Conservation (phyloP, 2,113 vertebrate genomes). For the Noturus placidus region DNA sequence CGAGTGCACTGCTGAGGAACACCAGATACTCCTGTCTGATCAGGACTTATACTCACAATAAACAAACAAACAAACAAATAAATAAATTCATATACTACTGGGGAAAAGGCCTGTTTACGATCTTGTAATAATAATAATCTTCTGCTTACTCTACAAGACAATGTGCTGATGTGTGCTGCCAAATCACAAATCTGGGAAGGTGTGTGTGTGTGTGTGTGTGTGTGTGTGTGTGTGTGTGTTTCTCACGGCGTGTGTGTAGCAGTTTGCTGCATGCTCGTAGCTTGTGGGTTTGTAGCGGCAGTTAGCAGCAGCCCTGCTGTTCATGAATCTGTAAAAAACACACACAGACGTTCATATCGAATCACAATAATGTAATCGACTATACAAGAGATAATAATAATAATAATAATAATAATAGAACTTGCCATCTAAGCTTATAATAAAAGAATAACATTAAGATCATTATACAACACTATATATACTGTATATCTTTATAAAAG, state of each 20-base stretch:
- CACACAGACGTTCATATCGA: not conserved
- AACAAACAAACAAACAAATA: too few relatives aligned
- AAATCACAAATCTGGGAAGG: not conserved
- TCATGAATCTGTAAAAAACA: conserved; percentile 89
- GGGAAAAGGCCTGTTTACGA: too few relatives aligned
- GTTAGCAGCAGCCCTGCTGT: conserved; percentile 90
- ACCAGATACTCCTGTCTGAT: not conserved
- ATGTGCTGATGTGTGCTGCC: not conserved
- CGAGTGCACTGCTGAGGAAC: not conserved
- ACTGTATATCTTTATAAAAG: not conserved
- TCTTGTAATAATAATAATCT: not conserved
- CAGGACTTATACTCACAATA: not conserved
- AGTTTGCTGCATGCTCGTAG: conserved; percentile 98
- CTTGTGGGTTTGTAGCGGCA: conserved; percentile 96
- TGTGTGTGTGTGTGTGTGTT: not conserved
- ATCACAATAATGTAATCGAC: not conserved
- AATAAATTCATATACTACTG: too few relatives aligned
- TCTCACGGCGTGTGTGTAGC: conserved; percentile 95
- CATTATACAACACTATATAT: not conserved
- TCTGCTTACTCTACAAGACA: not conserved
- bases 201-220: not conserved
- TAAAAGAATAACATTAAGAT: not conserved
- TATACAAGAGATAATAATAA: not conserved
- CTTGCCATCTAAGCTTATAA: not conserved
- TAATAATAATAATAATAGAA: not conserved